These are phyloP conservation scores for Drosophila saltans DNA, from an alignment of 1,140 invertebrate genomes.

Conservation along the genomic window DNA sequence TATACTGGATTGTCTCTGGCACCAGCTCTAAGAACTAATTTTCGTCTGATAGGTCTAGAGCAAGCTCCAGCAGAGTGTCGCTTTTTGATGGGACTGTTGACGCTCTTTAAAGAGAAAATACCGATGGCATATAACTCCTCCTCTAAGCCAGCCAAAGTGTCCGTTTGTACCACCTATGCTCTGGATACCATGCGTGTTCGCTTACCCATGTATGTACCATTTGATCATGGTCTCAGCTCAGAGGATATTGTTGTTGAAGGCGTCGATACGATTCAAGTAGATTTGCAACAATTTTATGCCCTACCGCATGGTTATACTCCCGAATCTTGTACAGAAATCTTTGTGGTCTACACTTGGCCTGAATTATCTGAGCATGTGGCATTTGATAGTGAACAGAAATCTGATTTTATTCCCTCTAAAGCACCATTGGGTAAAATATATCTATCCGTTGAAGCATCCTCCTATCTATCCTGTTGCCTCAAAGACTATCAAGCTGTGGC, in stretches of 20 bases:
- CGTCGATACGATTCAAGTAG: conserved; percentile 41
- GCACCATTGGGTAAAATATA: conserved; percentile 91
- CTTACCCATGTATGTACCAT: conserved; percentile 73
- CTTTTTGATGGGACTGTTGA: conserved; percentile 91
- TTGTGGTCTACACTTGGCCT: conserved; percentile 94
- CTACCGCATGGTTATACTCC: conserved; percentile 93
- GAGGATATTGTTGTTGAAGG: conserved; percentile 61
- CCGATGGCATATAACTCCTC: conserved; percentile 84
- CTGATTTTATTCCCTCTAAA: conserved; percentile 93
- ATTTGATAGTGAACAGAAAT: conserved; percentile 93
- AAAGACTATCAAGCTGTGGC: conserved; percentile 85
- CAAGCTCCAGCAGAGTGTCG: conserved; percentile 91
- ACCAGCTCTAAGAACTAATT: conserved; percentile 89
- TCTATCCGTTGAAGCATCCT: conserved; percentile 86
- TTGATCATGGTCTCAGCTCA: conserved; percentile 50
- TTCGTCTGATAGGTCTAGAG: conserved; percentile 95
- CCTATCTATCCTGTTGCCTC: conserved; percentile 88
- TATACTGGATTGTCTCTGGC: conserved; percentile 92
- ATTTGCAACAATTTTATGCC: conserved; percentile 84
- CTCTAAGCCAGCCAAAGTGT: conserved; percentile 86
- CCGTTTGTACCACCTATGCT: conserved; percentile 92
- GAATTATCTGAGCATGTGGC: conserved; percentile 93
- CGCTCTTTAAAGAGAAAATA: conserved; percentile 92
- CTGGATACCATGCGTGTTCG: conserved; percentile 89
- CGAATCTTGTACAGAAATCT: conserved; percentile 91